A percentile compares a stretch with the other conserved stretches of the same genome.
phyloP scores from a whole-genome alignment of 2,797 vertebrate species.

The Eulemur mongoz region DNA sequence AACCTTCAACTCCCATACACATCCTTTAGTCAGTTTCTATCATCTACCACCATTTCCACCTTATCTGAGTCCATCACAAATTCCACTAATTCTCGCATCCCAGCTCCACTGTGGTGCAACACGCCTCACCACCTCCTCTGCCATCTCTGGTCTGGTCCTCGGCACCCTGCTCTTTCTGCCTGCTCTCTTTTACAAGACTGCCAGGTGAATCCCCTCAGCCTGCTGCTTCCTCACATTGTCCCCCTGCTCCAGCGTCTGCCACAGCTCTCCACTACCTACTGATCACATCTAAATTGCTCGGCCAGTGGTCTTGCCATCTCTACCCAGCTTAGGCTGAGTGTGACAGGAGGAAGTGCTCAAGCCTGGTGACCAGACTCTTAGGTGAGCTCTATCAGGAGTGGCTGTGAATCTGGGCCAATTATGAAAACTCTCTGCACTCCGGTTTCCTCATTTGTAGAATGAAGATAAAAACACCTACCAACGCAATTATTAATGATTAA shows the following conservation, averaged over 20 bases:
- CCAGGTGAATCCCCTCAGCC: neutral
- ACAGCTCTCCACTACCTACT: neutral
- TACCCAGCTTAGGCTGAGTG: neutral
- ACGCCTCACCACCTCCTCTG: neutral
- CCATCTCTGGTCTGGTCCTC: neutral
- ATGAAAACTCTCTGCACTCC: neutral
- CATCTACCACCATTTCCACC: neutral
- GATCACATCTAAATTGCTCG: neutral
- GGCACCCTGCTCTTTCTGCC: neutral
- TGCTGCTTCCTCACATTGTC: neutral
- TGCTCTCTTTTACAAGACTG: neutral
- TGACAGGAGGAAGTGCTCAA: neutral
- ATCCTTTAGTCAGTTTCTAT: too few relatives aligned
- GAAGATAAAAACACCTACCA: neutral
- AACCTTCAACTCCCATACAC: neutral
- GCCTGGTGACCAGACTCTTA: neutral
- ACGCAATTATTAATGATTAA: neutral
- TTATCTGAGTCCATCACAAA: neutral
- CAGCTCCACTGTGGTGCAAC: accelerated
- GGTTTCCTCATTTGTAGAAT: neutral
- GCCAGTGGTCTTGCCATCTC: neutral
- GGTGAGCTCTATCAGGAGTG: neutral
- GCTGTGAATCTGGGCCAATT: neutral
- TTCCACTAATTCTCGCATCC: neutral
- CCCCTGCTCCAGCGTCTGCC: neutral